These are phyloP conservation scores for Drosophila persimilis DNA, from an alignment of 1,140 invertebrate species.

Conservation along the genomic window DNA sequence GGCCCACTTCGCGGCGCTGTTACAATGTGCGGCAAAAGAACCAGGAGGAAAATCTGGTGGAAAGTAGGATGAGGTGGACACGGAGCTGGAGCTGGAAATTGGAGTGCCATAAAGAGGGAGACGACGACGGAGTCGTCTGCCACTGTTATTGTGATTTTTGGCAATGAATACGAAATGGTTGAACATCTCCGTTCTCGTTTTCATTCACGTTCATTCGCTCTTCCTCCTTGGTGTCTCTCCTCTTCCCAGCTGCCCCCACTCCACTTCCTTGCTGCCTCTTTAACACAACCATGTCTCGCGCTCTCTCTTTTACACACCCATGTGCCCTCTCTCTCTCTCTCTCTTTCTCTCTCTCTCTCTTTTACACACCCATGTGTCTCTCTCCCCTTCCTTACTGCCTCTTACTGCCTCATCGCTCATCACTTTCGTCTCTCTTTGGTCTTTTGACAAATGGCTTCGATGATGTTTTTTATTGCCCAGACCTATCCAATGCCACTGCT, in stretches of 20 bases:
- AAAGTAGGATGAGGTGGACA: background rate
- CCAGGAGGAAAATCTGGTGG: no score
- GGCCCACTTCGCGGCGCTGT: conserved; percentile 62
- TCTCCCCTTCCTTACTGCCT: background rate
- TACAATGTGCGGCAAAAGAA: conserved; percentile 34
- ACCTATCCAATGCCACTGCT: conserved; percentile 63
- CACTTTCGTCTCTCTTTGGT: conserved; percentile 42
- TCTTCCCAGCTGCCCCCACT: no score
- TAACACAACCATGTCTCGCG: background rate
- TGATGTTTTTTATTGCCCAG: conserved; percentile 78
- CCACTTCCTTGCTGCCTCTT: no score
- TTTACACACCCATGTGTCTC: background rate
- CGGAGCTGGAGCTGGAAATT: conserved; percentile 15
- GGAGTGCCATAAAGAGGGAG: conserved; percentile 34
- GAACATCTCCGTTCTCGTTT: conserved; percentile 32
- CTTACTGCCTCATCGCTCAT: background rate
- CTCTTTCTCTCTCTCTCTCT: no score
- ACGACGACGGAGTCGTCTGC: conserved; percentile 6
- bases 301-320: background rate
- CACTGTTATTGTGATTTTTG: conserved; percentile 78
- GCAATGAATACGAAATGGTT: conserved; percentile 79
- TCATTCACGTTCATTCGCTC: conserved; percentile 6
- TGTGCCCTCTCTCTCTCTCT: background rate
- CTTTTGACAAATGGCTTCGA: conserved; percentile 80
- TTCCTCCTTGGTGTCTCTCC: background rate